Percentiles rank a stretch among this genome's conserved stretches.
These are phyloP conservation scores for Pempheris klunzingeri DNA, from an alignment of 2,797 vertebrate genomes.

Conservation along the genomic window DNA sequence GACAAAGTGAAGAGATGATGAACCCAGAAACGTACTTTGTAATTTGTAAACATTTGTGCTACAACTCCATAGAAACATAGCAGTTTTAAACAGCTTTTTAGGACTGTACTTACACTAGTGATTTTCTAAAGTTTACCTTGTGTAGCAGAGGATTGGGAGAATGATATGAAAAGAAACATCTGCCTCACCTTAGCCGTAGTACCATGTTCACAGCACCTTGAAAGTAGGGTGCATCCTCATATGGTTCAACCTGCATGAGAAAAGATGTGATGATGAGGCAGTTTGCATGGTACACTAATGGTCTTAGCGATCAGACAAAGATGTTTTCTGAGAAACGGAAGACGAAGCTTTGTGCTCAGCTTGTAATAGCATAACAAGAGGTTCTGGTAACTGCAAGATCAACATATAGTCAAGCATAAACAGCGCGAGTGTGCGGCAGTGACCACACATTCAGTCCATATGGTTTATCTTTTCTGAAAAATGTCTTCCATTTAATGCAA, in stretches of 20 bases:
- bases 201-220: constrained; percentile 95
- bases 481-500: constrained; percentile 25
- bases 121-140: background rate
- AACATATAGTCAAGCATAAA: constrained; percentile 18
- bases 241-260: constrained; percentile 88
- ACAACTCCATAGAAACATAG: background rate
- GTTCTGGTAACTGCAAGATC: background rate
- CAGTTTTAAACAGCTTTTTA: background rate
- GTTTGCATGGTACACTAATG: background rate
- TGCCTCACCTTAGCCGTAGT: constrained; percentile 94
- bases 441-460: background rate
- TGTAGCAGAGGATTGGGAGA: constrained; percentile 7
- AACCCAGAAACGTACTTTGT: background rate
- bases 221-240: constrained; percentile 83
- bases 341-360: background rate
- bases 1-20: constrained; percentile 20
- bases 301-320: constrained; percentile 2
- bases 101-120: background rate
- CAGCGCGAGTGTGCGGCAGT: background rate
- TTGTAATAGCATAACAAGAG: background rate
- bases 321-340: background rate
- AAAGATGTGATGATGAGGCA: constrained; percentile 39
- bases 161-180: background rate
- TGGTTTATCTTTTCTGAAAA: constrained; percentile 7
- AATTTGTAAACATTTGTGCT: background rate